These are phyloP conservation scores for Argyresthia goedartella DNA, from an alignment of 2,888 invertebrate species.

Conservation along the genomic window DNA sequence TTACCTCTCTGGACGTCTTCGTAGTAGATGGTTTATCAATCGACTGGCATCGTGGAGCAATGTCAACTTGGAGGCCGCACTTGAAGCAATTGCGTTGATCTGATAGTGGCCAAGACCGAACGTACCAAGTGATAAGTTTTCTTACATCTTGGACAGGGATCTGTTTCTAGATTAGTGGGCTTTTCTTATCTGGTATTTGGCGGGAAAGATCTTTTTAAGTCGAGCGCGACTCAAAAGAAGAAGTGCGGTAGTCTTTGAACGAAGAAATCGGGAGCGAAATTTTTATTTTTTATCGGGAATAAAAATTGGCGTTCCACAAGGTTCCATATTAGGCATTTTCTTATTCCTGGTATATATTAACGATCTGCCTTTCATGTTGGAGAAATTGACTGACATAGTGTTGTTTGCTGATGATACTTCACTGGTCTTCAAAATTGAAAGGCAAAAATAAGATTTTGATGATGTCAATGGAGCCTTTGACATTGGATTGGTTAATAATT, in stretches of 20 bases:
- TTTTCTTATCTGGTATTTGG: conserved; percentile 11
- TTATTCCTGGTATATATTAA: no score
- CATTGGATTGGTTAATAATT: no score
- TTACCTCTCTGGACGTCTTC: background rate
- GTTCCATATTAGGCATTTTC: no score
- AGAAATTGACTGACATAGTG: no score
- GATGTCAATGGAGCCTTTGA: no score
- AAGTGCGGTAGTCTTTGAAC: conserved; percentile 15
- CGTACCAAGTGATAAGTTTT: background rate
- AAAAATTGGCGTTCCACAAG: no score
- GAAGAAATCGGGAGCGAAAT: no score
- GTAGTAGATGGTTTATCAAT: background rate
- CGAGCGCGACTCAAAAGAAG: conserved; percentile 1
- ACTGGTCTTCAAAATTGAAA: no score
- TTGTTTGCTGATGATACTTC: no score
- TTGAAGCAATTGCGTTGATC: conserved; percentile 13
- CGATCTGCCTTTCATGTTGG: no score
- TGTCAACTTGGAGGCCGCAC: conserved; percentile 14
- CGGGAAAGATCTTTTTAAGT: conserved; percentile 9
- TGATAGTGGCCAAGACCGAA: conserved; percentile 11
- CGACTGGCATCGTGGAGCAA: conserved; percentile 9
- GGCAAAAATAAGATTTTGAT: no score
- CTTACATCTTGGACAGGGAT: background rate
- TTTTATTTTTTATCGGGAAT: no score
- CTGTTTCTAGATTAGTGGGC: background rate